Conservation (phyloP, 2,113 vertebrate species). For the Cyanocitta stelleri region DNA sequence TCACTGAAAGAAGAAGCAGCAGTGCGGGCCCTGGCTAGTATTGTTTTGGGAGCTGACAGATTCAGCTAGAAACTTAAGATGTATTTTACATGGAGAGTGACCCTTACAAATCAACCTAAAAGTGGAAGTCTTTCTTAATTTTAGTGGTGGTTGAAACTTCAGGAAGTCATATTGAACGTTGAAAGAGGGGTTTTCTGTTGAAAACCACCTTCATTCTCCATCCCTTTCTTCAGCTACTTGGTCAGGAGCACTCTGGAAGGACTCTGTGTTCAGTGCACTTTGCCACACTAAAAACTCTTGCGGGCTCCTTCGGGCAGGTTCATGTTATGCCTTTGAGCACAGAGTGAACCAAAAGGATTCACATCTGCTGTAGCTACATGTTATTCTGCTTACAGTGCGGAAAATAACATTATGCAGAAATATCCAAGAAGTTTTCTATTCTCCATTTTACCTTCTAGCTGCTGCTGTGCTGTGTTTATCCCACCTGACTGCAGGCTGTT, state of each 20-base stretch:
- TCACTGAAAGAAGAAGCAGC: neutral
- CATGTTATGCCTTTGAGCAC: neutral
- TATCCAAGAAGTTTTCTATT: neutral
- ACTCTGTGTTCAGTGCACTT: fast-evolving
- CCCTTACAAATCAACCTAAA: neutral
- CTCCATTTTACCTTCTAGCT: neutral
- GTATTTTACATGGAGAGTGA: neutral
- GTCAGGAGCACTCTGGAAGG: neutral
- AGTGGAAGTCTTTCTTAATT: neutral
- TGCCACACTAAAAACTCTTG: neutral
- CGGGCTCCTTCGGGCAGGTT: neutral
- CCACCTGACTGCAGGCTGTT: neutral
- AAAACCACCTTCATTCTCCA: neutral
- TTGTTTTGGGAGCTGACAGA: neutral
- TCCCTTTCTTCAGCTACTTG: neutral
- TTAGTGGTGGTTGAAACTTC: neutral
- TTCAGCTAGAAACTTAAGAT: neutral
- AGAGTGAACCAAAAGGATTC: neutral
- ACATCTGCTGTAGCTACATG: neutral
- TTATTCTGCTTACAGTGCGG: neutral
- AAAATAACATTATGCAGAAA: neutral
- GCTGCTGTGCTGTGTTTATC: neutral
- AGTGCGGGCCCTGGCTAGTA: neutral
- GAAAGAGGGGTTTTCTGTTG: neutral
- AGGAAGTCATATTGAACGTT: neutral